A percentile compares a stretch with the other conserved stretches of the same genome.
Conservation (phyloP, 2,797 vertebrate genomes). For the Neosalanx taihuensis region DNA sequence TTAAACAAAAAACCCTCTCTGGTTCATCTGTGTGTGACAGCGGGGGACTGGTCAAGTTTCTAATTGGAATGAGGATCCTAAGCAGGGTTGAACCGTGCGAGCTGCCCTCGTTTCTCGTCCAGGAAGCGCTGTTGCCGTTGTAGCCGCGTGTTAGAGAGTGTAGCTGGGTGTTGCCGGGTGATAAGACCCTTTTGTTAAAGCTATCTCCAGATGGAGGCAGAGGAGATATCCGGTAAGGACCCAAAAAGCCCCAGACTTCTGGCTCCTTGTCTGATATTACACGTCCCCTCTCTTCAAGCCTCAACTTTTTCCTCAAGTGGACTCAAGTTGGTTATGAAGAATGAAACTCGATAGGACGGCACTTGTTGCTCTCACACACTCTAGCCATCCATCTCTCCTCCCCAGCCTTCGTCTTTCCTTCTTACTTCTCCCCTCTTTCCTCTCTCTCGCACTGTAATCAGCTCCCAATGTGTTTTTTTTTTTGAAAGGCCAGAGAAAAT, state of each 20-base stretch:
- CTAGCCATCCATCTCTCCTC: neutral
- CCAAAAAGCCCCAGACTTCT: neutral
- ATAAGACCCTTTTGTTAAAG: conserved; percentile 38
- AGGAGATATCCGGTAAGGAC: conserved; percentile 31
- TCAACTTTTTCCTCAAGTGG: too few relatives aligned
- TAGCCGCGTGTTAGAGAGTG: neutral
- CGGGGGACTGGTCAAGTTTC: neutral
- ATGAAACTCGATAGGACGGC: neutral
- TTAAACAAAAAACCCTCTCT: too few relatives aligned
- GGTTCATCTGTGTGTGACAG: too few relatives aligned
- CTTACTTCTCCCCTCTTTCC: neutral
- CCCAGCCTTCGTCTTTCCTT: neutral
- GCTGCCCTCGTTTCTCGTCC: neutral
- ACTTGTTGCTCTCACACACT: too few relatives aligned
- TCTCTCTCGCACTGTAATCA: neutral
- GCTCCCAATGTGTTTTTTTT: neutral
- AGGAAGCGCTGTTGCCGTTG: neutral
- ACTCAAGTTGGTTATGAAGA: neutral
- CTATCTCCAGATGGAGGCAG: conserved; percentile 31
- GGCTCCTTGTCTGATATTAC: neutral
- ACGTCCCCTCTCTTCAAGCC: neutral
- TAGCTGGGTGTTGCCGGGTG: conserved; percentile 32
- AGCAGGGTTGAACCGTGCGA: neutral
- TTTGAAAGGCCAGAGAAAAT: conserved; percentile 26
- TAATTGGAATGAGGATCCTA: neutral